These are phyloP conservation scores for Plumapathes pennacea DNA, from an alignment of 92 coral and sea anemone genomes.

Conservation along the genomic window DNA sequence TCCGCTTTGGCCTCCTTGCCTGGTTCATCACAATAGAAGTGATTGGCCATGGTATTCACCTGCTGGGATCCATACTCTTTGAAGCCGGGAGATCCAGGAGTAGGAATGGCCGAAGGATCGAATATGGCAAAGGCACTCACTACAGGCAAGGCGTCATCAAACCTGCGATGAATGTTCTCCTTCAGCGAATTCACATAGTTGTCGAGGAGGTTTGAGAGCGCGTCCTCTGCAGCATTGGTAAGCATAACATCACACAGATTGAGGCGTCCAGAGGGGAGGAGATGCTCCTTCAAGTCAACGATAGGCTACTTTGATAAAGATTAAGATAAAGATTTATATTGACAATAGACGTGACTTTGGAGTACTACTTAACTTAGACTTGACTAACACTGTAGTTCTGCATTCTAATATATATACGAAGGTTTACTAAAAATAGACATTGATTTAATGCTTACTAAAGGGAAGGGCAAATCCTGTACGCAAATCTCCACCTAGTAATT, in stretches of 20 bases:
- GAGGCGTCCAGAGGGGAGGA: conserved; percentile 36
- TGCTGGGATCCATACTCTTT: conserved; percentile 28
- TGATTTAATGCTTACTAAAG: too few species aligned
- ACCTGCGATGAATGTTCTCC: conserved; percentile 20
- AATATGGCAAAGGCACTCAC: conserved; percentile 36
- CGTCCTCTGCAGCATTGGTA: conserved; percentile 7
- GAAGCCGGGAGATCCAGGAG: conserved; percentile 26
- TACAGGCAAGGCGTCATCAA: conserved; percentile 20
- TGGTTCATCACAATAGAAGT: conserved; percentile 9
- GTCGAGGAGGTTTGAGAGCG: conserved; percentile 8
- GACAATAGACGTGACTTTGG: too few species aligned
- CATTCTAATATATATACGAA: too few species aligned
- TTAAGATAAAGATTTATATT: too few species aligned
- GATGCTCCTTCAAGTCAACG: conserved; percentile 47
- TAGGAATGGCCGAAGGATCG: conserved; percentile 22
- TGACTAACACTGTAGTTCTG: too few species aligned
- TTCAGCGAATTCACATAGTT: conserved; percentile 27
- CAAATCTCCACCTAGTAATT: too few species aligned
- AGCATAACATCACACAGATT: conserved; percentile 13
- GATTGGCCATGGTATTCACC: conserved; percentile 19
- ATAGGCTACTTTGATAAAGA: conserved; percentile 48
- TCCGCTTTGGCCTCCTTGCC: conserved; percentile 19
- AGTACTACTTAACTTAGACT: too few species aligned
- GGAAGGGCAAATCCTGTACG: too few species aligned
- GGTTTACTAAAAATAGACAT: too few species aligned